phyloP scores from a whole-genome alignment of 2,888 invertebrate genomes.

The Megaustenia siamemsis region DNA sequence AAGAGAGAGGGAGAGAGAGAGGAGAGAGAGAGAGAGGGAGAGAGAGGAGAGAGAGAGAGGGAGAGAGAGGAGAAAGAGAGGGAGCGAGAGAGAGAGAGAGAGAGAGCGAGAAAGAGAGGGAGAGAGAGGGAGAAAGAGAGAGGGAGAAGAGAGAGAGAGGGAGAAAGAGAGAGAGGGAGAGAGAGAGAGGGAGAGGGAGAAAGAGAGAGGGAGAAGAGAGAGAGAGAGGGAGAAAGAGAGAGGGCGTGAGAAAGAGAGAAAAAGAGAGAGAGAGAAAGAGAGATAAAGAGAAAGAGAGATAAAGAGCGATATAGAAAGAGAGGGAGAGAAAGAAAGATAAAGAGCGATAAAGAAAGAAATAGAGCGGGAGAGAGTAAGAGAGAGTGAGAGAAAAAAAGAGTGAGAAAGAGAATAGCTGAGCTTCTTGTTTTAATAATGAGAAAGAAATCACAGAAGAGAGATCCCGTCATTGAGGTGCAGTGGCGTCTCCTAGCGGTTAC shows the following conservation, averaged over 20 bases:
- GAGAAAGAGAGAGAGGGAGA: not conserved
- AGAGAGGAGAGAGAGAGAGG: not conserved
- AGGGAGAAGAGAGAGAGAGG: not conserved
- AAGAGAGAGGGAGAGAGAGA: conserved; percentile 3
- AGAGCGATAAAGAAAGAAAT: too few species aligned
- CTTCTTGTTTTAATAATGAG: too few species aligned
- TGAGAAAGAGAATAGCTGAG: conserved; percentile 25
- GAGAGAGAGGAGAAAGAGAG: not conserved
- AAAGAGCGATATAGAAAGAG: not conserved
- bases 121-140: not conserved
- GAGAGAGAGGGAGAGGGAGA: not conserved
- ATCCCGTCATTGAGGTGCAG: too few species aligned
- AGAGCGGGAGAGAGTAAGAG: conserved; percentile 16
- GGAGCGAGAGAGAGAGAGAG: not conserved
- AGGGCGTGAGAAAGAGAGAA: conserved; percentile 3
- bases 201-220: not conserved
- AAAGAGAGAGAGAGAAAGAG: too few species aligned
- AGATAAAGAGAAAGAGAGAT: not conserved
- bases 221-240: not conserved
- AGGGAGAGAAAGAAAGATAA: not conserved
- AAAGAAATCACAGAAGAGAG: too few species aligned
- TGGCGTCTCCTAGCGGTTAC: not conserved
- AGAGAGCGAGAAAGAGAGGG: not conserved
- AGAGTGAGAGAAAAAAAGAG: conserved; percentile 22
- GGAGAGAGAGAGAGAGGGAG: not conserved